Conservation (phyloP, 1,140 invertebrate genomes). For the Papilio machaon region DNA sequence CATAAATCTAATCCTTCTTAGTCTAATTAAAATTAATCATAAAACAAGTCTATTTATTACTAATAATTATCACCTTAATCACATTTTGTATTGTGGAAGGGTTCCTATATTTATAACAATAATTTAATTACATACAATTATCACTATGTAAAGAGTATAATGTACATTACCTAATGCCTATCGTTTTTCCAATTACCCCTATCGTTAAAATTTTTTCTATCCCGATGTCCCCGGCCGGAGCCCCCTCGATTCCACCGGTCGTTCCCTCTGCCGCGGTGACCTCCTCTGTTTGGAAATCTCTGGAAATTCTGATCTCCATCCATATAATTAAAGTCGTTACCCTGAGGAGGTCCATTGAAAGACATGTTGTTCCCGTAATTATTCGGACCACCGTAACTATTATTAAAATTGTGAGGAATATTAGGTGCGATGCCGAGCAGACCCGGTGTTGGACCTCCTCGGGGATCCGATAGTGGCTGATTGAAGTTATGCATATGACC, state of each 20-base stretch:
- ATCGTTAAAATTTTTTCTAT: slow-evolving; percentile 78
- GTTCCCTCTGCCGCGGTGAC: slow-evolving; percentile 74
- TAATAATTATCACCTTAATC: slow-evolving; percentile 75
- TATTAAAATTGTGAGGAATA: slow-evolving; percentile 78
- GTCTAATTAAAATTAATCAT: slow-evolving; percentile 49
- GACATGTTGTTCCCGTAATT: slow-evolving; percentile 75
- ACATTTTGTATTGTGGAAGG: slow-evolving; percentile 73
- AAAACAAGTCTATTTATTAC: slow-evolving; percentile 64
- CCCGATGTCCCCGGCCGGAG: slow-evolving; percentile 76
- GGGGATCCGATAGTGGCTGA: slow-evolving; percentile 64
- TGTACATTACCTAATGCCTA: slow-evolving; percentile 69
- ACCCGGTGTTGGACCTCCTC: slow-evolving; percentile 72
- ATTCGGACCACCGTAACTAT: slow-evolving; percentile 68
- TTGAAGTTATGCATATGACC: slow-evolving; percentile 73
- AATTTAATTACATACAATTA: slow-evolving; percentile 57
- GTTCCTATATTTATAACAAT: slow-evolving; percentile 57
- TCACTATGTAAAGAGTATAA: slow-evolving; percentile 48
- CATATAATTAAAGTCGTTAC: slow-evolving; percentile 76
- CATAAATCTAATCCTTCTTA: slow-evolving; percentile 54
- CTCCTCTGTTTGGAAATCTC: slow-evolving; percentile 74
- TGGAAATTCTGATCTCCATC: slow-evolving; percentile 75
- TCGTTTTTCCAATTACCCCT: slow-evolving; percentile 79
- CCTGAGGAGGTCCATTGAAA: slow-evolving; percentile 68
- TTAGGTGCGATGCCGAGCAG: slow-evolving; percentile 79
- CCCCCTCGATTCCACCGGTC: slow-evolving; percentile 77